phyloP scores from a whole-genome alignment of 2,113 vertebrate genomes.

The Lasiurus borealis region DNA sequence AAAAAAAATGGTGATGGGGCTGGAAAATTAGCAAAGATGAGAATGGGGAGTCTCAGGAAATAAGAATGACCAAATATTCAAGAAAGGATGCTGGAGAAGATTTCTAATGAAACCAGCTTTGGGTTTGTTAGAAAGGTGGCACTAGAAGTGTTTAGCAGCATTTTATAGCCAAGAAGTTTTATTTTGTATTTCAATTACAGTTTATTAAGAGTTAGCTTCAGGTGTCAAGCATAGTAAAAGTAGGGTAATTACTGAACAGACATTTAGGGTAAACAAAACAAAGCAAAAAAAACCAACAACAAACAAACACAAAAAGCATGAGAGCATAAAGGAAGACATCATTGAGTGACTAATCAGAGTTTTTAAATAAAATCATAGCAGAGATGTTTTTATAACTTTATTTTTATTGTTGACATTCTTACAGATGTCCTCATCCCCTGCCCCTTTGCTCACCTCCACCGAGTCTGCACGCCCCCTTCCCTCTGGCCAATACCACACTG shows the following conservation, averaged over 20 bases:
- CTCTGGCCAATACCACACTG: background rate
- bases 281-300: no score
- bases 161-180: background rate
- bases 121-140: background rate
- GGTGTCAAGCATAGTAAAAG: background rate
- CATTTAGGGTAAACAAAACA: background rate
- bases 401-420: background rate
- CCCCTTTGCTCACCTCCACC: background rate
- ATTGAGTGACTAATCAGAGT: background rate
- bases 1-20: background rate
- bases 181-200: background rate
- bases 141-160: background rate
- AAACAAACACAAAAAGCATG: no score
- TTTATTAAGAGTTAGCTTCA: background rate
- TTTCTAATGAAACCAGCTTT: background rate
- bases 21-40: slow-evolving; percentile 1
- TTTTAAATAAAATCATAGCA: background rate
- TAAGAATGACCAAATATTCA: background rate
- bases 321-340: background rate
- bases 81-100: background rate
- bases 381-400: background rate
- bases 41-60: background rate
- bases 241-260: background rate
- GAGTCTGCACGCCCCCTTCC: background rate
- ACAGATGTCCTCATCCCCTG: background rate